Percentiles rank a stretch among this genome's conserved stretches.
Evolutionary conservation across 1,140 invertebrate genomes (phyloP).

Genomic region (Zaprionus gabonicus): DNA sequence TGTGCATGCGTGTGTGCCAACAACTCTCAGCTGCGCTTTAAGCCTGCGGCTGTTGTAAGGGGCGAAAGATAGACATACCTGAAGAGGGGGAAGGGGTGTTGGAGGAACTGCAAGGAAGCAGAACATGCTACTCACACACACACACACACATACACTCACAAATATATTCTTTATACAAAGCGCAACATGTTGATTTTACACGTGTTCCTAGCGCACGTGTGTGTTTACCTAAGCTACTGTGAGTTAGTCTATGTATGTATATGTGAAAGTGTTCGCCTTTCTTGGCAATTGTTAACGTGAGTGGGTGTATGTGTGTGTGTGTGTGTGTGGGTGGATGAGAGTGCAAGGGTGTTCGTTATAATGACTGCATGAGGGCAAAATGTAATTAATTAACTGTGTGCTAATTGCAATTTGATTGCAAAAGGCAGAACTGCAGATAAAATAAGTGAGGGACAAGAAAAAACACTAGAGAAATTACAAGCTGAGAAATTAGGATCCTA

Average conservation of each 20-base stretch:
- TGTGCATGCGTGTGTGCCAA: conserved; percentile 12
- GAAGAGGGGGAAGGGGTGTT: not conserved
- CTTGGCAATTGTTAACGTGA: not conserved
- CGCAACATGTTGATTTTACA: conserved; percentile 80
- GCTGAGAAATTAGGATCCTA: not conserved
- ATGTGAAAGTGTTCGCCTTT: not conserved
- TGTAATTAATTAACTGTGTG: conserved; percentile 74
- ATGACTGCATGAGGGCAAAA: conserved; percentile 49
- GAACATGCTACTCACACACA: conserved; percentile 19
- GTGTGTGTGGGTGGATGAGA: conserved; percentile 10
- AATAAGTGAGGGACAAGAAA: conserved; percentile 11
- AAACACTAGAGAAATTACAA: conserved; percentile 1
- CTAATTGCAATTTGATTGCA: conserved; percentile 78
- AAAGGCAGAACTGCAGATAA: conserved; percentile 23
- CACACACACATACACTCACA: not conserved
- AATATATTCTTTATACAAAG: conserved; percentile 15
- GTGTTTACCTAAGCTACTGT: conserved; percentile 10
- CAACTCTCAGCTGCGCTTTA: conserved; percentile 54
- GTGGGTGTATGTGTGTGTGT: not conserved
- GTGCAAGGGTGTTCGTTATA: conserved; percentile 31
- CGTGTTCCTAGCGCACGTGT: conserved; percentile 56
- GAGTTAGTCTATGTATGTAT: conserved; percentile 18
- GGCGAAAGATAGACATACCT: conserved; percentile 36
- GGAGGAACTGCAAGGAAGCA: conserved; percentile 11
- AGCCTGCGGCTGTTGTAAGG: conserved; percentile 17